These are phyloP conservation scores for Noctilio leporinus DNA, from an alignment of 2,113 vertebrate species.

Conservation along the genomic window DNA sequence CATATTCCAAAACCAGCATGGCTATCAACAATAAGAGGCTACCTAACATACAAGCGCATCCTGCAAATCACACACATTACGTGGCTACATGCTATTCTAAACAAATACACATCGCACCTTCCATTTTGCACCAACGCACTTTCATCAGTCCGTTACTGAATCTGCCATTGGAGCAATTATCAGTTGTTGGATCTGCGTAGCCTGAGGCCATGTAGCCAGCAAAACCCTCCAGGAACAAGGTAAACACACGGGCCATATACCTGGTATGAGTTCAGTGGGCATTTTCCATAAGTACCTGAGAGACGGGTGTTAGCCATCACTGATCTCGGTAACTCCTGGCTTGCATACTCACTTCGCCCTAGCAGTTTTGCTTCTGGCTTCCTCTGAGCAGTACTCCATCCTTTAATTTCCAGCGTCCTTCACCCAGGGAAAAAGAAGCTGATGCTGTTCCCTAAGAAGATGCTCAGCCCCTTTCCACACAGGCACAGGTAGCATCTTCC, in stretches of 20 bases:
- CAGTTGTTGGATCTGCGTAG: slow-evolving; percentile 66
- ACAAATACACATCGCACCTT: not conserved
- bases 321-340: not conserved
- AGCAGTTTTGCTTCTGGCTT: slow-evolving; percentile 34
- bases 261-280: not conserved
- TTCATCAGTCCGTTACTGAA: slow-evolving; percentile 60
- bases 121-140: slow-evolving; percentile 40
- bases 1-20: not conserved
- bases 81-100: not conserved
- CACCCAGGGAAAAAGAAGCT: slow-evolving; percentile 28
- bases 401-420: slow-evolving; percentile 58
- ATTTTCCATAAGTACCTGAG: slow-evolving; percentile 28
- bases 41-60: not conserved
- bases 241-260: slow-evolving; percentile 22
- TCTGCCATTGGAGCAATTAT: slow-evolving; percentile 54
- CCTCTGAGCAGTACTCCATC: slow-evolving; percentile 25
- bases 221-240: slow-evolving; percentile 22
- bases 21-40: not conserved
- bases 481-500: slow-evolving; percentile 24
- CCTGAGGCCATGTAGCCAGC: slow-evolving; percentile 24
- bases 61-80: not conserved
- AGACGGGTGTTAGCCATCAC: not conserved
- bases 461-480: not conserved
- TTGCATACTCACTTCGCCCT: not conserved
- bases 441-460: not conserved